These are phyloP conservation scores for Nibea coibor DNA, from an alignment of 2,113 vertebrate species.

Conservation along the genomic window DNA sequence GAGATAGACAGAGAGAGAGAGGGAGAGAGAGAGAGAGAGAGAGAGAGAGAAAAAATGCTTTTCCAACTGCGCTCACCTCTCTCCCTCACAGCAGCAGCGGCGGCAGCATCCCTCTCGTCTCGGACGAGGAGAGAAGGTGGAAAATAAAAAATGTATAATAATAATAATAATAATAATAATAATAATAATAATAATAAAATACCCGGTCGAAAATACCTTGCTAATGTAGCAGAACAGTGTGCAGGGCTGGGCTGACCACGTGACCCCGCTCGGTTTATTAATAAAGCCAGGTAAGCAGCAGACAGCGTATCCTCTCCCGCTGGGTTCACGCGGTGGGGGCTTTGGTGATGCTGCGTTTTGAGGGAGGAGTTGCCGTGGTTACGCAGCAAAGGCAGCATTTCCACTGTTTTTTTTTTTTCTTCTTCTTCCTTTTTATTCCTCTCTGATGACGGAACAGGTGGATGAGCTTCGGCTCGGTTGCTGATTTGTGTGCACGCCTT, in stretches of 20 bases:
- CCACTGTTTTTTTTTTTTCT: not conserved
- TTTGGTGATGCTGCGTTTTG: constrained; percentile 60
- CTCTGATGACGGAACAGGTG: constrained; percentile 40
- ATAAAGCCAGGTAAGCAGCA: constrained; percentile 68
- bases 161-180: too few relatives aligned
- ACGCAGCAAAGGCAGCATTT: constrained; percentile 69
- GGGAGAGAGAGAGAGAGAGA: not conserved
- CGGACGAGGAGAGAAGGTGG: constrained; percentile 27
- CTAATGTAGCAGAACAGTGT: constrained; percentile 56
- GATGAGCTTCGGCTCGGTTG: constrained; percentile 32
- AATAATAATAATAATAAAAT: too few relatives aligned
- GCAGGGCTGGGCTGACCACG: constrained; percentile 61
- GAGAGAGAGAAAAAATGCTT: constrained; percentile 11
- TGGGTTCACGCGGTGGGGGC: constrained; percentile 46
- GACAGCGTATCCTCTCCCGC: constrained; percentile 26
- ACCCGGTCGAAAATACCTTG: constrained; percentile 29
- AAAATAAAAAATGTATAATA: too few relatives aligned
- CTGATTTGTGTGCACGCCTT: constrained; percentile 15
- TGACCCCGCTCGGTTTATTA: constrained; percentile 52
- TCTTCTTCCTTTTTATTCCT: not conserved
- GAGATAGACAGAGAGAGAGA: not conserved
- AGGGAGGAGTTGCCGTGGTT: constrained; percentile 83
- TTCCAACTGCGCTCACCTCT: constrained; percentile 74
- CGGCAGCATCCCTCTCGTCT: constrained; percentile 56
- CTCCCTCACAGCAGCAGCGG: constrained; percentile 47